Evolutionary conservation across 2,888 invertebrate species (phyloP).

Genomic region (Zaprionus lineosus): DNA sequence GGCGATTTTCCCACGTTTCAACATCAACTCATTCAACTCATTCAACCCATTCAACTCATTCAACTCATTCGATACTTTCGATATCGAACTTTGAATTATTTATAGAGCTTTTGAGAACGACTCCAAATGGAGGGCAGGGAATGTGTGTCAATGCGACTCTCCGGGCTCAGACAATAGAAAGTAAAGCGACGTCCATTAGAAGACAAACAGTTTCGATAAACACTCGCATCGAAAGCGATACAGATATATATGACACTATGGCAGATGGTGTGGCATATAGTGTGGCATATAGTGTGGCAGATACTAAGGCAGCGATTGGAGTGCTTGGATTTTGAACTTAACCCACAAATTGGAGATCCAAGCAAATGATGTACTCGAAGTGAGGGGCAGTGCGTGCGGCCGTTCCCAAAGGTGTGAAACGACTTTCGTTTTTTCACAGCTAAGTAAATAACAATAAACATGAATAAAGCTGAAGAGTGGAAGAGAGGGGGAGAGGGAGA

Average conservation of each 20-base stretch:
- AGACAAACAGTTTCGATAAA: constrained; percentile 50
- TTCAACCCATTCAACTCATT: too few relatives aligned
- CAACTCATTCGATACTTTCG: too few relatives aligned
- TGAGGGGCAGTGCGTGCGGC: background rate
- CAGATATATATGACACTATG: too few relatives aligned
- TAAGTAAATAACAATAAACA: constrained; percentile 65
- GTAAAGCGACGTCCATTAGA: constrained; percentile 66
- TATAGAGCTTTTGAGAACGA: constrained; percentile 27
- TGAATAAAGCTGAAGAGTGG: too few relatives aligned
- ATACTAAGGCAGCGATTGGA: constrained; percentile 30
- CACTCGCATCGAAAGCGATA: constrained; percentile 40
- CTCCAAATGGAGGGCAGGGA: constrained; percentile 14
- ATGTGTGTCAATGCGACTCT: constrained; percentile 55
- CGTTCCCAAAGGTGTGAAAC: constrained; percentile 60
- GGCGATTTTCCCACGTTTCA: constrained; percentile 37
- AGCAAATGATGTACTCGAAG: constrained; percentile 19
- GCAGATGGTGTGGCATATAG: constrained; percentile 46
- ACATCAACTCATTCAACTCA: too few relatives aligned
- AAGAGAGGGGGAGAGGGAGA: too few relatives aligned
- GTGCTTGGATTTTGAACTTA: constrained; percentile 70
- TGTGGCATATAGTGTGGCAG: background rate
- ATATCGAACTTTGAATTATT: too few relatives aligned
- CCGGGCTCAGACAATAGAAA: constrained; percentile 59
- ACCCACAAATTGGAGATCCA: constrained; percentile 46
- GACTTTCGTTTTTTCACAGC: constrained; percentile 73